phyloP scores from a whole-genome alignment of 2,888 invertebrate genomes.

The Drosophila mayaguana region DNA sequence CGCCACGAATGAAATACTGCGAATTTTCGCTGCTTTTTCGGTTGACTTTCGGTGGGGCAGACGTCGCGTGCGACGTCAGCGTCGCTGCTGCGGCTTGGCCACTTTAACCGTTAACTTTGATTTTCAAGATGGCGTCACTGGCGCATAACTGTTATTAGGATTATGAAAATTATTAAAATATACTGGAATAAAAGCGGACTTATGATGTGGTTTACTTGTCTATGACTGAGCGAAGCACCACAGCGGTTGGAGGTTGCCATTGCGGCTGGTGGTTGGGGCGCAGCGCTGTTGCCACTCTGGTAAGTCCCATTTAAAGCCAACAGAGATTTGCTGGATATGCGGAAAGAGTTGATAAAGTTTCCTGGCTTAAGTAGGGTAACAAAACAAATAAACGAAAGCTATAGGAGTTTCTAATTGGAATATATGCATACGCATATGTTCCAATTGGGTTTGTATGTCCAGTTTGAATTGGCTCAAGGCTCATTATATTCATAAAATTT shows the following conservation, averaged over 20 bases:
- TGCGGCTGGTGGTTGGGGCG: not conserved
- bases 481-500: not conserved
- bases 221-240: slow-evolving; percentile 11
- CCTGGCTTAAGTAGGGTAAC: not conserved
- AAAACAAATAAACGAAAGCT: slow-evolving; percentile 6
- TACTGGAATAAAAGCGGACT: slow-evolving; percentile 62
- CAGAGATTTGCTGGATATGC: slow-evolving; percentile 19
- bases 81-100: slow-evolving; percentile 36
- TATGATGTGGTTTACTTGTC: slow-evolving; percentile 67
- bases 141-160: slow-evolving; percentile 73
- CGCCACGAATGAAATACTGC: slow-evolving; percentile 66
- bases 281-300: slow-evolving; percentile 2
- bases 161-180: slow-evolving; percentile 76
- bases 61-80: slow-evolving; percentile 8
- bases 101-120: slow-evolving; percentile 71
- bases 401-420: not conserved
- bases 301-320: slow-evolving; percentile 13
- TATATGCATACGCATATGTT: accelerated
- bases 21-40: slow-evolving; percentile 52
- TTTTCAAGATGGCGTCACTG: slow-evolving; percentile 72
- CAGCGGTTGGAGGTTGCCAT: too few species aligned
- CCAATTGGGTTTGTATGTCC: not conserved
- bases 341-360: slow-evolving; percentile 9
- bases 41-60: slow-evolving; percentile 50
- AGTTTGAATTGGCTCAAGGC: too few species aligned